Evolutionary conservation across 2,113 vertebrate species (phyloP).

Genomic region (Perccottus glenii): DNA sequence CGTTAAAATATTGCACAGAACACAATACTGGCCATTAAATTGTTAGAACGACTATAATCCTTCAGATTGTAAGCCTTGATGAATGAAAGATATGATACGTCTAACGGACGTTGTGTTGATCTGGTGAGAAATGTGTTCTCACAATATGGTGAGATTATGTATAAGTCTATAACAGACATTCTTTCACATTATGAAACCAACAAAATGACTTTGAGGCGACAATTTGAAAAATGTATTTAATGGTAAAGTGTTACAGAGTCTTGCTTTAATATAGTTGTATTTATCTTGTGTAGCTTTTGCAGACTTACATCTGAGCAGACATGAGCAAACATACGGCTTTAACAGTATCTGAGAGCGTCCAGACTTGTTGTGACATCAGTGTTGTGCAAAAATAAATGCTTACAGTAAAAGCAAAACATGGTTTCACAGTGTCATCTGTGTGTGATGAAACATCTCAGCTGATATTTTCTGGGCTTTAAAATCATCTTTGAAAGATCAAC

Average conservation of each 20-base stretch:
- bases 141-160: too few species aligned
- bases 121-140: too few species aligned
- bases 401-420: background rate
- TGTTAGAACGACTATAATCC: too few species aligned
- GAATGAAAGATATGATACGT: too few species aligned
- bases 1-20: background rate
- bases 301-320: background rate
- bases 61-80: too few species aligned
- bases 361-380: background rate
- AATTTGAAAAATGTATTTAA: too few species aligned
- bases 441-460: background rate
- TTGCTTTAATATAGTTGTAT: background rate
- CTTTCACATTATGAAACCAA: too few species aligned
- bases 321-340: conserved; percentile 3
- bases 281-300: background rate
- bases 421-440: conserved; percentile 12
- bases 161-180: too few species aligned
- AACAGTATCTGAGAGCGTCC: background rate
- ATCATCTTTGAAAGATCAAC: conserved; percentile 10
- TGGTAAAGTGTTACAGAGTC: background rate
- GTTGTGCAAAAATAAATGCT: conserved; percentile 37
- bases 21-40: too few species aligned
- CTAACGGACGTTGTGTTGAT: too few species aligned
- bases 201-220: too few species aligned
- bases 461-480: background rate